A percentile compares a stretch with the other conserved stretches of the same genome.
These are phyloP conservation scores for Zaprionus obscuricornis DNA, from an alignment of 2,888 invertebrate species.

Conservation along the genomic window DNA sequence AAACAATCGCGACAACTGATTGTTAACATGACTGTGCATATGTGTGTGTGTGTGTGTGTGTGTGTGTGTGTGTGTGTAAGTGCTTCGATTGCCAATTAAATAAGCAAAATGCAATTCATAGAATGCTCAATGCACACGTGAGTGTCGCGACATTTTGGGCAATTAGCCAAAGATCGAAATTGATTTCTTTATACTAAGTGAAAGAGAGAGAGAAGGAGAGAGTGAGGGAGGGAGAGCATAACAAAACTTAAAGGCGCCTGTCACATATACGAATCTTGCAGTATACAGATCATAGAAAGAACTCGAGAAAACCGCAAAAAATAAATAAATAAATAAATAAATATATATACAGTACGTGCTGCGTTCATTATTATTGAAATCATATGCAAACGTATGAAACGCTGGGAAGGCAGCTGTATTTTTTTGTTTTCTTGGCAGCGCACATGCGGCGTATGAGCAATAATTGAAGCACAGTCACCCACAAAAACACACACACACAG, in stretches of 20 bases:
- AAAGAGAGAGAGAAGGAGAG: too few species aligned
- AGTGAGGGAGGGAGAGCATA: neutral
- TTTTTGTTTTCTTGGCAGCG: constrained; percentile 47
- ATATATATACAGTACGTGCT: neutral
- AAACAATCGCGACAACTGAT: constrained; percentile 54
- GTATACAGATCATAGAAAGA: too few species aligned
- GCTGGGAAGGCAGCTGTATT: too few species aligned
- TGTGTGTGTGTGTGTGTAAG: constrained; percentile 8
- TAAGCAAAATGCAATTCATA: constrained; percentile 28
- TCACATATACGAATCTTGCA: too few species aligned
- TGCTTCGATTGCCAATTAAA: constrained; percentile 37
- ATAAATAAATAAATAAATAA: too few species aligned
- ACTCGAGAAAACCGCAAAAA: constrained; percentile 3
- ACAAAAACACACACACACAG: constrained; percentile 11
- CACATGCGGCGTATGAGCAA: constrained; percentile 68
- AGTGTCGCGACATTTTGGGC: constrained; percentile 39
- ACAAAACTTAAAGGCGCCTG: constrained; percentile 24
- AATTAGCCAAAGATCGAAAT: constrained; percentile 34
- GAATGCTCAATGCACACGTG: constrained; percentile 22
- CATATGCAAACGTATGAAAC: constrained; percentile 10
- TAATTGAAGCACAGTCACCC: constrained; percentile 26
- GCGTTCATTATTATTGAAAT: constrained; percentile 34
- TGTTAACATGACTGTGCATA: constrained; percentile 4
- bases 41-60: constrained; percentile 9
- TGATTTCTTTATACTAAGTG: too few species aligned